These are phyloP conservation scores for Lucilia sericata DNA, from an alignment of 1,140 invertebrate species.

Conservation along the genomic window DNA sequence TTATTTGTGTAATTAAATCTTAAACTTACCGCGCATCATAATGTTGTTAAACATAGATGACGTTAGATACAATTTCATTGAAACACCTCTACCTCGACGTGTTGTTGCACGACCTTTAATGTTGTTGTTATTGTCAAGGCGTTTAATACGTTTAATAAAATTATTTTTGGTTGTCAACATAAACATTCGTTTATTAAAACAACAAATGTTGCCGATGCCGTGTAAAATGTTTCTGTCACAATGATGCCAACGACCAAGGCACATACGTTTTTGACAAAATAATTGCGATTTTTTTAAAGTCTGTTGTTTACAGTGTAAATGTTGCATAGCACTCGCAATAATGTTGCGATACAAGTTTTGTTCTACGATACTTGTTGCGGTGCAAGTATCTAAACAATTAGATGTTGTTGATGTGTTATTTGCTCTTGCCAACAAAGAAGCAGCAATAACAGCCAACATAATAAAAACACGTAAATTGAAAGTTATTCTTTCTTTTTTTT, in stretches of 20 bases:
- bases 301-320: constrained; percentile 22
- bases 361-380: background rate
- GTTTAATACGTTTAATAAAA: constrained; percentile 45
- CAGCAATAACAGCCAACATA: constrained; percentile 35
- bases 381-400: constrained; percentile 1
- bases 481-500: background rate
- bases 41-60: constrained; percentile 56
- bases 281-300: background rate
- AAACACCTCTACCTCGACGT: constrained; percentile 34
- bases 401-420: background rate
- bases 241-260: constrained; percentile 8
- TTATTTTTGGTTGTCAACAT: constrained; percentile 28
- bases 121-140: constrained; percentile 6
- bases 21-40: constrained; percentile 60
- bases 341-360: constrained; percentile 18
- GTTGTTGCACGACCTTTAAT: background rate
- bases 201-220: background rate
- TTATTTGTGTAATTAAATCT: background rate
- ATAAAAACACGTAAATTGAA: constrained; percentile 10
- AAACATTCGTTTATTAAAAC: background rate
- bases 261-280: constrained; percentile 6
- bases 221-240: constrained; percentile 23
- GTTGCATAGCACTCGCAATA: constrained; percentile 40
- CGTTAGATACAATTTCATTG: constrained; percentile 49
- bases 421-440: background rate